Evolutionary conservation across 1,140 invertebrate species (phyloP), one percentile per base, ranked within the genome.

Genomic region (Frieseomelitta varia): DNA sequence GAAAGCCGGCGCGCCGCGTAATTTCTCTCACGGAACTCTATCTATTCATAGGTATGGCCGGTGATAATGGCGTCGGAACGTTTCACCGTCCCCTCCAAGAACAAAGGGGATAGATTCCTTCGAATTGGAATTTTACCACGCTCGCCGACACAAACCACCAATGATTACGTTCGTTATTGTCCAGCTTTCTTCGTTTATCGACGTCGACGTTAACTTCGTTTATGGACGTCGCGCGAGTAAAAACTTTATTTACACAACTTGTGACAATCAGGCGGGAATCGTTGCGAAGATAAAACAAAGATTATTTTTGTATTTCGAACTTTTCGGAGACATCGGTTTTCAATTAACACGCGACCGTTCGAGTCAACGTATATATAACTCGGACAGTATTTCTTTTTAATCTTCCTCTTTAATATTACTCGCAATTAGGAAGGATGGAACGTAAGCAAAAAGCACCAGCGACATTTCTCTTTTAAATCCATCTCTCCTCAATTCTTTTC

Each of bases 1-100:
- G 81, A 68, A 79, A 76, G 81, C 75, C 67, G 24, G 24, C 75
- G 55, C 27, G 65, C 51, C 53, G 30, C 71, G 80, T 75, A 82
- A 75, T 75, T 82, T 76, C 80, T 76, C 73, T 65, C 73, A 27
- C 27, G 55, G 65, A 71, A 79, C 81, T 47, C 39, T 78, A 79
- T 79, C 75, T 78, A 83, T 78, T 78, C 75, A 39, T 63, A 73
- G 34, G 21, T 39, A 58, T 61, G 24, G 55, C 10, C 34, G 30
- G 24, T 61, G 10, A 78, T 83, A 83, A 79, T 71, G 67, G 67
- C 14, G n/a, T 27, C 34, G 34, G 69, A 69, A 21, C 72, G 72
- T 76, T 76, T 56, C n/a, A 61, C 58, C 15, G 51, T 10, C 21
- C 30, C 39, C n/a, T 30, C 0, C 19, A 53, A 15, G 47, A 75